phyloP scores from a whole-genome alignment of 37 sponge, comb jelly and placozoan genomes.

The Haliclona indistincta region DNA sequence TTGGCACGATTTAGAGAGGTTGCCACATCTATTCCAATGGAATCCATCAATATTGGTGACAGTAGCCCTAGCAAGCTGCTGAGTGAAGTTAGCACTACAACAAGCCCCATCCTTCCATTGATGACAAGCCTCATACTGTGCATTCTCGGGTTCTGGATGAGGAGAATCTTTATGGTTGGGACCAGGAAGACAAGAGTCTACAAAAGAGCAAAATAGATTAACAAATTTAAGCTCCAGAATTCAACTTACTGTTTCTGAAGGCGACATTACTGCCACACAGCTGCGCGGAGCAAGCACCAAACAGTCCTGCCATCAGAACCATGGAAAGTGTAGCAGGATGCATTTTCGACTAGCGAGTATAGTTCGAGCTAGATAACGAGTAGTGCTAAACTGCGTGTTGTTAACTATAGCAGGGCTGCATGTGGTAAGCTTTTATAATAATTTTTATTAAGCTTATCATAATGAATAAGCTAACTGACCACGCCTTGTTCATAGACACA shows the following conservation, averaged over 20 bases:
- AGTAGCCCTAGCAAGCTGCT: constrained; percentile 37
- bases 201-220: background rate
- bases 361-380: too few species aligned
- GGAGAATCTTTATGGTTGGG: constrained; percentile 58
- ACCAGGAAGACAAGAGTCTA: constrained; percentile 47
- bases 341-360: too few species aligned
- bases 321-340: background rate
- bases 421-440: too few species aligned
- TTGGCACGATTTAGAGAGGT: constrained; percentile 45
- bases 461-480: too few species aligned
- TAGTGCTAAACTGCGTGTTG: too few species aligned
- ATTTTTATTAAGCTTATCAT: too few species aligned
- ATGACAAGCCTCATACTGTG: constrained; percentile 47
- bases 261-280: background rate
- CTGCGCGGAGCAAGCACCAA: background rate
- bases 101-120: constrained; percentile 52
- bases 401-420: too few species aligned
- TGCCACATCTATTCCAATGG: constrained; percentile 65
- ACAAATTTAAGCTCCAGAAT: background rate
- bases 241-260: background rate
- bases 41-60: constrained; percentile 71
- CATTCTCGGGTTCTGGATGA: constrained; percentile 32
- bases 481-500: too few species aligned
- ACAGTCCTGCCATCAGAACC: background rate
- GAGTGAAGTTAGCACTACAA: constrained; percentile 76